Evolutionary conservation across 2,797 vertebrate genomes (phyloP).

Genomic region (Thunnus albacares): DNA sequence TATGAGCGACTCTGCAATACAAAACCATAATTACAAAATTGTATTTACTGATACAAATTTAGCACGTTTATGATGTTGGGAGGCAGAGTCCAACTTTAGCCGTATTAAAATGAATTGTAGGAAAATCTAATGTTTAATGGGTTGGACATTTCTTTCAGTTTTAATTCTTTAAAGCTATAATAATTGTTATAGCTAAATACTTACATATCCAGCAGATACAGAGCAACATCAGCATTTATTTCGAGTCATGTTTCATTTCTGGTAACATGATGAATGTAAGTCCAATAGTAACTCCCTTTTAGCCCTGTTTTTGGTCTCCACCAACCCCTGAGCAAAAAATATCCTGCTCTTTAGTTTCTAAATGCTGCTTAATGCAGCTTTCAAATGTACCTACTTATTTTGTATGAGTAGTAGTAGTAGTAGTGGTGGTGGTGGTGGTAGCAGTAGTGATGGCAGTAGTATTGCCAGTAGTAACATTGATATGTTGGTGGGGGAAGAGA

Average conservation of each 20-base stretch:
- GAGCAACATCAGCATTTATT: not conserved
- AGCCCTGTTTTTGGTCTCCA: too few relatives aligned
- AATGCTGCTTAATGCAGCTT: too few relatives aligned
- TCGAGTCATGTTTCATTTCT: too few relatives aligned
- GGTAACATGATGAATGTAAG: too few relatives aligned
- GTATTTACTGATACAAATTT: not conserved
- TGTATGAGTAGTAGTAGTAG: too few relatives aligned
- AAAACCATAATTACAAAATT: not conserved
- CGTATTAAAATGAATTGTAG: not conserved
- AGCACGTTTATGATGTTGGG: not conserved
- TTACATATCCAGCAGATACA: not conserved
- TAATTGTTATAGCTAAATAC: too few relatives aligned
- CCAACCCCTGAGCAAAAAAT: too few relatives aligned
- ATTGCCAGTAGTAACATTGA: not conserved
- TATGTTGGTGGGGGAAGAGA: conserved; percentile 29
- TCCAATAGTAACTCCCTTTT: too few relatives aligned
- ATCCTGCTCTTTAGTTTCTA: too few relatives aligned
- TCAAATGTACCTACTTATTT: too few relatives aligned
- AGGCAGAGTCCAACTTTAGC: not conserved
- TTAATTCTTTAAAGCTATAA: not conserved
- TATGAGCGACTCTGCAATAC: not conserved
- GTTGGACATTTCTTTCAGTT: too few relatives aligned
- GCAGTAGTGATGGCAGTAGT: not conserved
- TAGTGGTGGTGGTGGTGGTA: too few relatives aligned
- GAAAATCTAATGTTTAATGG: not conserved